Conservation (phyloP, 2,888 invertebrate genomes). For the Aproaerema taeniolella region DNA sequence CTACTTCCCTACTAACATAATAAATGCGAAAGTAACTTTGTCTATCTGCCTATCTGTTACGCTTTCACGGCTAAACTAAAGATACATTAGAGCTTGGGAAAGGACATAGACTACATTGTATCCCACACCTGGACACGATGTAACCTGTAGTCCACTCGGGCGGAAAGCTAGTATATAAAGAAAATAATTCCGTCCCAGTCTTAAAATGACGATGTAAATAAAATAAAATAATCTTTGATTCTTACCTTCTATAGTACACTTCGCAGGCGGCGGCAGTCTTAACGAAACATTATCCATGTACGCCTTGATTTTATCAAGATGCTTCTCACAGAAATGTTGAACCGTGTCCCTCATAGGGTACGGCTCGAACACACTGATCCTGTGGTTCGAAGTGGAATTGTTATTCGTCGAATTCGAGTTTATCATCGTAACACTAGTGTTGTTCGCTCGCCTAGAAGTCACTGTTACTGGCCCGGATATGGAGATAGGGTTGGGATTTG, state of each 20-base stretch:
- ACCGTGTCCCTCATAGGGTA: slow-evolving; percentile 95
- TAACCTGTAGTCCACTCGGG: too few relatives aligned
- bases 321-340: slow-evolving; percentile 97
- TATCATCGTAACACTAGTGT: slow-evolving; percentile 87
- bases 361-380: slow-evolving; percentile 92
- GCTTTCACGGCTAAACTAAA: too few relatives aligned
- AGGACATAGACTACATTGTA: too few relatives aligned
- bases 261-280: slow-evolving; percentile 92
- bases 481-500: slow-evolving; percentile 35
- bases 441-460: slow-evolving; percentile 80
- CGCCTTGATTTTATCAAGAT: slow-evolving; percentile 91
- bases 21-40: too few relatives aligned
- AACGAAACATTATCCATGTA: slow-evolving; percentile 93
- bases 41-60: too few relatives aligned
- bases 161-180: too few relatives aligned
- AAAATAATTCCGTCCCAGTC: too few relatives aligned
- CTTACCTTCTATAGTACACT: slow-evolving; percentile 94
- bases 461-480: slow-evolving; percentile 80
- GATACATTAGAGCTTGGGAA: too few relatives aligned
- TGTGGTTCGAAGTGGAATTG: slow-evolving; percentile 61
- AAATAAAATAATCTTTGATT: too few relatives aligned
- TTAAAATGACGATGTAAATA: too few relatives aligned
- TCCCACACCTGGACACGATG: too few relatives aligned
- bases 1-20: too few relatives aligned
- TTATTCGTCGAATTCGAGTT: slow-evolving; percentile 45